Evolutionary conservation across 2,113 vertebrate species (phyloP), one percentile per base, ranked within the genome.

Genomic region (Ramphastos sulfuratus): DNA sequence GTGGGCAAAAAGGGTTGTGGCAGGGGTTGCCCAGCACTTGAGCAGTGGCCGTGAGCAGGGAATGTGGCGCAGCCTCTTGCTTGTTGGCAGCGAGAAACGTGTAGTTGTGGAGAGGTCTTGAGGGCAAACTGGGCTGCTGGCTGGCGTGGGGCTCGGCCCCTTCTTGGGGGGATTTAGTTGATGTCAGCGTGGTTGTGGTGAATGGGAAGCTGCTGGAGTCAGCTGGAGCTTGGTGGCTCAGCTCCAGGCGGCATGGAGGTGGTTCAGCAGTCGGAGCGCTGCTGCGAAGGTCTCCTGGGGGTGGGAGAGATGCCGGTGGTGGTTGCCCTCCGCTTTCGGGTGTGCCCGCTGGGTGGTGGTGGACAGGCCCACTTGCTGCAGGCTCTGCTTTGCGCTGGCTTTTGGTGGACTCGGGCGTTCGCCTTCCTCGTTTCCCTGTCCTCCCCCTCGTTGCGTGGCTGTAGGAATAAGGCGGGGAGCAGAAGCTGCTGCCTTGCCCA

Each of bases 181-280:
- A 2, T 54, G 19, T 1, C 16, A 48, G 31, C 8, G 0, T 0
- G 50, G 9, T 42, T 59, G 72, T 4, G 37, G 20, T 64, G 60
- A 21, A 12, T 55, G 91, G 78, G 39, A 18, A 61, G 73, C 52
- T 55, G 79, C 33, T 2, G 12, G 87, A 60, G 60, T 9, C 1
- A 9, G 37, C 74, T 2, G 23, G 59, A 72, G 81, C 7, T 28
- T 3, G 3, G 56, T 1, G 3, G 69, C 64, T 81, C 10, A 4
- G 74, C 74, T 50, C 6, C 0, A 4, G 61, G 75, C 16, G 10
- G 58, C 2, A 3, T 3, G 27, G 82, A 66, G 77, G 70, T 0
- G 7, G 16, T 44, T 78, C 24, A 2, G 83, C 72, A 72, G 64
- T 76, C 1, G 14, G 37, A 60, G 55, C 1, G 7, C 71, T 35